Conservation (phyloP, 2,797 vertebrate species). For the Gobionotothen gibberifrons region DNA sequence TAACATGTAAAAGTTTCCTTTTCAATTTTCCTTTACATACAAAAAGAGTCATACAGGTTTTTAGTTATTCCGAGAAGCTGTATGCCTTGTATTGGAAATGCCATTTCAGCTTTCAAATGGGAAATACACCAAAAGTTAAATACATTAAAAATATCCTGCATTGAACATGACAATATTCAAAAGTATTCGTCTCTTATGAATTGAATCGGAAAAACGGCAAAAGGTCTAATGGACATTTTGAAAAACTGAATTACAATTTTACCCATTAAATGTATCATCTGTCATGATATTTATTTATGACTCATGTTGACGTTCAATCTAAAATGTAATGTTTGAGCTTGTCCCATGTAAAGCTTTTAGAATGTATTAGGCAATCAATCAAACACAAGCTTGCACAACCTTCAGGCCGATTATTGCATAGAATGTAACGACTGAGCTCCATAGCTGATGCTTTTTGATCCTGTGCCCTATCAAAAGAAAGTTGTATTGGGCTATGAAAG, state of each 20-base stretch:
- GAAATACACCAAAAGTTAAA: background rate
- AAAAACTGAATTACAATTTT: background rate
- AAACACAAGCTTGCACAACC: slow-evolving; percentile 3
- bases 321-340: background rate
- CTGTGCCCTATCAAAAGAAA: slow-evolving; percentile 59
- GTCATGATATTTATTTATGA: background rate
- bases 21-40: background rate
- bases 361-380: slow-evolving; percentile 2
- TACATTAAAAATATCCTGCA: background rate
- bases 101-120: slow-evolving; percentile 1
- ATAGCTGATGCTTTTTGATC: slow-evolving; percentile 40
- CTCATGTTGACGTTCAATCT: background rate
- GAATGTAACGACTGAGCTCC: background rate
- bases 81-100: slow-evolving; percentile 14
- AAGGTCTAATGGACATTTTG: background rate
- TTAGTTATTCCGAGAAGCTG: background rate
- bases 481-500: slow-evolving; percentile 64
- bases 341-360: background rate
- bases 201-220: background rate
- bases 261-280: background rate
- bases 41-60: background rate
- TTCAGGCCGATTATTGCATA: background rate
- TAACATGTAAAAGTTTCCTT: background rate
- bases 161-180: background rate
- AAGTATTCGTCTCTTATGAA: no score